phyloP scores from a whole-genome alignment of 1,140 invertebrate genomes.

The Caenorhabditis briggsae region DNA sequence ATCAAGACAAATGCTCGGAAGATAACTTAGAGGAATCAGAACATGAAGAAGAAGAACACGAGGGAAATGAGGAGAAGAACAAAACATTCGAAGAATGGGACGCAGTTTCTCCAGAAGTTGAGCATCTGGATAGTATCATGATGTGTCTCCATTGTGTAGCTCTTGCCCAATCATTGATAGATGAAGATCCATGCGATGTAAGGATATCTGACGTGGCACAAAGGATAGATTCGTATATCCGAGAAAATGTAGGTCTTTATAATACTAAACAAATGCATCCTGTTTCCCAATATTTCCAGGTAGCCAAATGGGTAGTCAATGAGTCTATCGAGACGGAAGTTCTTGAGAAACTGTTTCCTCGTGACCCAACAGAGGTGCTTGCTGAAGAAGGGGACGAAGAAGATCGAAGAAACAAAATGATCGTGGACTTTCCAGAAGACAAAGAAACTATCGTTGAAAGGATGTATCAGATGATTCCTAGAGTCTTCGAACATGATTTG shows the following conservation, averaged over 20 bases:
- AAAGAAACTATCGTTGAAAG: background rate
- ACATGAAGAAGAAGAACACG: background rate
- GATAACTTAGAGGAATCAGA: background rate
- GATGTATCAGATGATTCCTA: constrained; percentile 46
- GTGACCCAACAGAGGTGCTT: background rate
- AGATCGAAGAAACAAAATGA: constrained; percentile 26
- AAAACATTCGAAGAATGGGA: constrained; percentile 25
- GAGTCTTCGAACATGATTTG: constrained; percentile 36
- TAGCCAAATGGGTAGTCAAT: constrained; percentile 25
- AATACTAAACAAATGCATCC: background rate
- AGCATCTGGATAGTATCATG: constrained; percentile 37
- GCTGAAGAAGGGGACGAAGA: constrained; percentile 28
- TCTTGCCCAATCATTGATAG: background rate
- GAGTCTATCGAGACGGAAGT: background rate
- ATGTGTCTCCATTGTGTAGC: constrained; percentile 36
- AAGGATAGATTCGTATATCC: constrained; percentile 34
- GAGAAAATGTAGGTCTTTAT: constrained; percentile 17
- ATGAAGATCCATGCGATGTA: background rate
- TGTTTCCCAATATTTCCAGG: background rate
- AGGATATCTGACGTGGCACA: constrained; percentile 11
- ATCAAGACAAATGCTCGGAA: background rate
- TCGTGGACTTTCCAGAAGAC: constrained; percentile 37
- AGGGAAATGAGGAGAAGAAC: background rate
- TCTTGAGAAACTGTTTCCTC: constrained; percentile 22
- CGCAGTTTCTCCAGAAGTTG: background rate